Percentiles rank a stretch among this genome's conserved stretches.
Conservation (phyloP, 2,797 vertebrate genomes). For the Odontamblyopus lacepedii region DNA sequence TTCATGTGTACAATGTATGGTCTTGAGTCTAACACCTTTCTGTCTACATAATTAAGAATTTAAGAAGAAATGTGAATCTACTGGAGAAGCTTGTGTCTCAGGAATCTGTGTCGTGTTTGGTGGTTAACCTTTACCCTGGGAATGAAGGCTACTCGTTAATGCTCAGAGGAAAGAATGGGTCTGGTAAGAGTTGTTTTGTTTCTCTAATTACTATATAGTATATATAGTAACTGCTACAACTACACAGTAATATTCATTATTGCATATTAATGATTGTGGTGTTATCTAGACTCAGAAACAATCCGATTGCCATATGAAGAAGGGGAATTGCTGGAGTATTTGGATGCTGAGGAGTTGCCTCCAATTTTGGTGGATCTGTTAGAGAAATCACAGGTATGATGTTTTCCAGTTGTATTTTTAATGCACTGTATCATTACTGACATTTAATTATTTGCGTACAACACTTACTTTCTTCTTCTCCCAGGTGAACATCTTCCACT, state of each 20-base stretch:
- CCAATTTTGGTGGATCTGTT: constrained; percentile 98
- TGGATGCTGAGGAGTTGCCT: constrained; percentile 96
- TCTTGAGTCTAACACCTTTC: background rate
- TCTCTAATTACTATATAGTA: background rate
- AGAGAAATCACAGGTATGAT: constrained; percentile 95
- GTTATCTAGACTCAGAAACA: constrained; percentile 91
- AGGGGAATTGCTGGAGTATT: constrained; percentile 94
- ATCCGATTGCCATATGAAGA: constrained; percentile 98
- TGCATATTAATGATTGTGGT: constrained; percentile 12
- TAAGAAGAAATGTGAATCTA: constrained; percentile 98
- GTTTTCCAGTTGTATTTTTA: background rate
- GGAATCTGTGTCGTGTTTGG: constrained; percentile 93
- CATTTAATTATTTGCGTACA: background rate
- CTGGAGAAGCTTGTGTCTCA: constrained; percentile 98
- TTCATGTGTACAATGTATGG: background rate
- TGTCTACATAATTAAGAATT: constrained; percentile 81
- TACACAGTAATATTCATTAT: background rate
- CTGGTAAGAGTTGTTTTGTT: constrained; percentile 79
- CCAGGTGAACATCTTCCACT: constrained; percentile 99
- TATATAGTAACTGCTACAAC: background rate
- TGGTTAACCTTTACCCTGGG: constrained; percentile 97
- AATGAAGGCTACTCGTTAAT: constrained; percentile 98
- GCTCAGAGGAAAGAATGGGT: constrained; percentile 99
- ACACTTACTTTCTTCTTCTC: constrained; percentile 8
- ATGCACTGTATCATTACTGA: background rate